Evolutionary conservation across 2,113 vertebrate species (phyloP), one percentile per base, ranked within the genome.

Genomic region (Tautogolabrus adspersus): DNA sequence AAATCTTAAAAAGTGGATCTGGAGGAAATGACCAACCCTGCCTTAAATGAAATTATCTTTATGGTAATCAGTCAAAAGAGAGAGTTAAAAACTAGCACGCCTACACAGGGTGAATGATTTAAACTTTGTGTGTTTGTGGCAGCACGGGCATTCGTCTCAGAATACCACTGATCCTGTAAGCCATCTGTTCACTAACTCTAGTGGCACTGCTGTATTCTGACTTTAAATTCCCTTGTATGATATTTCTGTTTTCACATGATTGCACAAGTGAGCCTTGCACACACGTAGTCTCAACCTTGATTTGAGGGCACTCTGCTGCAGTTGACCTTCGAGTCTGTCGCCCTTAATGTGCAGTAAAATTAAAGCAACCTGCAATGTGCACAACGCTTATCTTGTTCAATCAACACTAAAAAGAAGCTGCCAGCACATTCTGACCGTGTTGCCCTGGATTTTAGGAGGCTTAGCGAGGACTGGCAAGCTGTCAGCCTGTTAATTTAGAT

Each of bases 261-360:
- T 78, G 30, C 21, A 62, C 1, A 3, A 57, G 2, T 22, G 42
- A 66, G 30, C 3, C 21, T 37, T 19, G 18, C 18, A 49, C 16
- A 42, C 16, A 22, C 52, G 15, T 58, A 38, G 30, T 30, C 38
- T 52, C 60, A 37, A 12, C 30, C 15, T 40, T 56, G 56, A 72
- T 66, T 63, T 42, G 6, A 1, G 52, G 42, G 30, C 18, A 5
- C 52, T 79, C 81, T 52, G 21, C 67, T 52, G 9, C 59, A 46
- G 60, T 7, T 75, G 64, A 83, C 77, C 80, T 73, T 64, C 66
- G 60, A 23, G 22, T 72, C 23, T 56, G 18, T 26, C 11, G 18
- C 51, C 18, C 13, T 42, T 42, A 73, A 74, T 63, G n/a, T 61
- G 55, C 47, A 52, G 70, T 63, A 23, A 70, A 68, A 77, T 54